Conservation (phyloP, 2,797 vertebrate species). For the Phoebastria nigripes region DNA sequence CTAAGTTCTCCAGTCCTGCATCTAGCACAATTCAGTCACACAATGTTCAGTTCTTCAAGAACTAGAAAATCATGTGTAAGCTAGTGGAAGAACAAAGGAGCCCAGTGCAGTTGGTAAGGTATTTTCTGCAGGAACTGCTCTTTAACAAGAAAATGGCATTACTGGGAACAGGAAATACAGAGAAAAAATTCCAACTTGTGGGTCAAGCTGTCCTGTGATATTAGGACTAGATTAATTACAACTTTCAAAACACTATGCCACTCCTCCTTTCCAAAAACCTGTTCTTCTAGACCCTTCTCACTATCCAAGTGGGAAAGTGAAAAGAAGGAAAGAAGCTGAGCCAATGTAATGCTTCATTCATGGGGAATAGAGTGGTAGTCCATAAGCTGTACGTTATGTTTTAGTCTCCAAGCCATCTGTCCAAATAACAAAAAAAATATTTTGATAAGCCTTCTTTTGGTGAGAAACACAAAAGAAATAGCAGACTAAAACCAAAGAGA, state of each 20-base stretch:
- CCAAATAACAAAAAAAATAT: background rate
- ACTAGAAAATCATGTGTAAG: background rate
- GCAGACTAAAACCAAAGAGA: background rate
- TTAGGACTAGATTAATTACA: background rate
- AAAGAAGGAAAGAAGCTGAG: background rate
- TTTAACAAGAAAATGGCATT: background rate
- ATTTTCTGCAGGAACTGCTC: background rate
- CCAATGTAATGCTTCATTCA: background rate
- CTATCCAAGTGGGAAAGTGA: background rate
- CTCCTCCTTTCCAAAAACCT: background rate
- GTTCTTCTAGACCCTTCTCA: background rate
- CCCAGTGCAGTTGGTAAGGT: background rate
- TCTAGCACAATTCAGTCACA: background rate
- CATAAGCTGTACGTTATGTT: background rate
- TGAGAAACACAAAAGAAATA: background rate
- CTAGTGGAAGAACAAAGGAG: background rate
- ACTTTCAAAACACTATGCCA: background rate
- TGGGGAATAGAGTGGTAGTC: background rate
- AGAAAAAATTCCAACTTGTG: background rate
- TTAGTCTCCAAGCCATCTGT: slow-evolving; percentile 1
- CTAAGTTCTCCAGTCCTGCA: background rate
- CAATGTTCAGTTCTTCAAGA: background rate
- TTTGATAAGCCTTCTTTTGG: background rate
- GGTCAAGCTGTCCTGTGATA: background rate
- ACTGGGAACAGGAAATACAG: background rate